Evolutionary conservation across 2,797 vertebrate species (phyloP).

Genomic region (Protonibea diacanthus): DNA sequence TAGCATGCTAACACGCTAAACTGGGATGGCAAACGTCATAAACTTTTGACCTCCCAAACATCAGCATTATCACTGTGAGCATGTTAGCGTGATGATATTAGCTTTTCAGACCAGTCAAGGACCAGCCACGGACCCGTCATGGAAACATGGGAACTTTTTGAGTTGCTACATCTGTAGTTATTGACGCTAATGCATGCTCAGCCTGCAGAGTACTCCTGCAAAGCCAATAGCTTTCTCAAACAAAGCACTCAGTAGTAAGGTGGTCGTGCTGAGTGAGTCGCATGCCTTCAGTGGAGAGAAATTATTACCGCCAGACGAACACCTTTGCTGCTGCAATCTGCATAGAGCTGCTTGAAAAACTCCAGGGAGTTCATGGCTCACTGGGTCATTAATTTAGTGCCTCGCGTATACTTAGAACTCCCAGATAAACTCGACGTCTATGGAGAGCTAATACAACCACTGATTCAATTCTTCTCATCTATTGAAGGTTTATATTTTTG

Average conservation of each 20-base stretch:
- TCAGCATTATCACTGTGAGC: background rate
- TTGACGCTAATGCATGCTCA: background rate
- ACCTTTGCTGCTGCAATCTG: constrained; percentile 28
- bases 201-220: background rate
- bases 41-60: background rate
- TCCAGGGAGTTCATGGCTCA: constrained; percentile 49
- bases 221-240: background rate
- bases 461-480: constrained; percentile 20
- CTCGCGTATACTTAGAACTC: constrained; percentile 14
- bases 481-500: constrained; percentile 1
- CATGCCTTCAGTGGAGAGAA: constrained; percentile 5
- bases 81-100: no score
- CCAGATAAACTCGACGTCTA: constrained; percentile 20
- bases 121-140: no score
- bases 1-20: background rate
- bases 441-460: constrained; percentile 11
- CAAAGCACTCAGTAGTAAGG: background rate
- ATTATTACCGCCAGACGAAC: constrained; percentile 30
- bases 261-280: constrained; percentile 14
- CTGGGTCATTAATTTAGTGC: constrained; percentile 45
- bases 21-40: background rate
- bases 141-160: no score
- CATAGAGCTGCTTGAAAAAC: constrained; percentile 28
- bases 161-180: no score
- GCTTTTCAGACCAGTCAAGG: no score